Percentiles rank a stretch among this genome's conserved stretches.
Conservation (phyloP, 1,140 invertebrate species). For the Phthorimaea operculella region DNA sequence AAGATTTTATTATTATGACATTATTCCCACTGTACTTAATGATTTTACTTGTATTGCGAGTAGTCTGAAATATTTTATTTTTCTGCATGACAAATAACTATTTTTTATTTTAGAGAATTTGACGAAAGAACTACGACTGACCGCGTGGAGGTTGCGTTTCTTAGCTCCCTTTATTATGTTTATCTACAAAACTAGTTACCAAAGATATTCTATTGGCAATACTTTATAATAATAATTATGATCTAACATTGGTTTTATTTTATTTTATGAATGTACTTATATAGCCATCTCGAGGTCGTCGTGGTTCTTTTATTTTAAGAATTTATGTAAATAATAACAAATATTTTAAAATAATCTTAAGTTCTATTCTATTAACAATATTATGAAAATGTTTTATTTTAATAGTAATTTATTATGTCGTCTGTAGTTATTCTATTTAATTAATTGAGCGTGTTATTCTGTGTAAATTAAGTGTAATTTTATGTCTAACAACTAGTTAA, state of each 20-base stretch:
- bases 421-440: slow-evolving; percentile 56
- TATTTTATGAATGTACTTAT: neutral
- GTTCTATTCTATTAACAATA: slow-evolving; percentile 50
- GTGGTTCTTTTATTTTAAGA: slow-evolving; percentile 2
- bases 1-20: neutral
- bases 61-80: neutral
- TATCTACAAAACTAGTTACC: neutral
- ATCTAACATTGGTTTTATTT: neutral
- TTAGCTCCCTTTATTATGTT: neutral
- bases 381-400: slow-evolving; percentile 46
- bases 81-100: slow-evolving; percentile 11
- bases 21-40: neutral
- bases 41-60: neutral
- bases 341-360: slow-evolving; percentile 41
- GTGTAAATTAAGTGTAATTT: slow-evolving; percentile 58
- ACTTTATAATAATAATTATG: neutral
- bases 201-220: neutral
- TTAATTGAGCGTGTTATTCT: slow-evolving; percentile 50
- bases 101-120: slow-evolving; percentile 8
- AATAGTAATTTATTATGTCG: slow-evolving; percentile 56
- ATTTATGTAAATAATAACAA: slow-evolving; percentile 24
- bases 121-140: slow-evolving; percentile 15
- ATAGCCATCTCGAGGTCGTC: neutral
- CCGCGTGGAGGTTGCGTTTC: neutral
- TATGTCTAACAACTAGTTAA: slow-evolving; percentile 45